phyloP scores from a whole-genome alignment of 1,140 invertebrate genomes.

The Drosophila kikkawai region DNA sequence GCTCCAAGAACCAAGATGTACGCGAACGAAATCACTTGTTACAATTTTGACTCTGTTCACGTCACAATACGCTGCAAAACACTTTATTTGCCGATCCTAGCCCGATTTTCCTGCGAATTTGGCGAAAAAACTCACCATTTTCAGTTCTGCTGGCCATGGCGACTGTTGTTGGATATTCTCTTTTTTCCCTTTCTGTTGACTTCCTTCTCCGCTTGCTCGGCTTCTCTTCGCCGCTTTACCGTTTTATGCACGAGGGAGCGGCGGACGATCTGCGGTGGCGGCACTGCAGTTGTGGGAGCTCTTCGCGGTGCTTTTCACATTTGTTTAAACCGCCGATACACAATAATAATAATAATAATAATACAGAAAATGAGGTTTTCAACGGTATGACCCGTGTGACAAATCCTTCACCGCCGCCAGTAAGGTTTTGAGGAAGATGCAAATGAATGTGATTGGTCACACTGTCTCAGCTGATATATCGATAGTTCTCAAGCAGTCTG shows the following conservation, averaged over 20 bases:
- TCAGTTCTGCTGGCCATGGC: conserved; percentile 75
- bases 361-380: conserved; percentile 19
- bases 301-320: conserved; percentile 35
- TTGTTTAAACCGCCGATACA: conserved; percentile 38
- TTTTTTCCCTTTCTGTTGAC: conserved; percentile 12
- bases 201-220: conserved; percentile 7
- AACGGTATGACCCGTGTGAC: conserved; percentile 13
- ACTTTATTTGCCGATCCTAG: neutral
- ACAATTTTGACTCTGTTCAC: conserved; percentile 7
- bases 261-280: conserved; percentile 3
- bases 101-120: conserved; percentile 7
- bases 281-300: conserved; percentile 17
- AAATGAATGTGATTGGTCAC: neutral
- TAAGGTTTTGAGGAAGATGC: neutral
- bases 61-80: neutral
- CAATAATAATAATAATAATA: conserved; percentile 12
- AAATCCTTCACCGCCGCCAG: conserved; percentile 3
- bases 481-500: neutral
- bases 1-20: conserved; percentile 13
- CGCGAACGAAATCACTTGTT: conserved; percentile 1
- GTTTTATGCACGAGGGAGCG: neutral
- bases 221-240: conserved; percentile 15
- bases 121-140: conserved; percentile 61
- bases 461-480: neutral
- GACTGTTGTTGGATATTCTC: conserved; percentile 29